Evolutionary conservation across 2,888 invertebrate genomes (phyloP).

Genomic region (Callinectes sapidus): DNA sequence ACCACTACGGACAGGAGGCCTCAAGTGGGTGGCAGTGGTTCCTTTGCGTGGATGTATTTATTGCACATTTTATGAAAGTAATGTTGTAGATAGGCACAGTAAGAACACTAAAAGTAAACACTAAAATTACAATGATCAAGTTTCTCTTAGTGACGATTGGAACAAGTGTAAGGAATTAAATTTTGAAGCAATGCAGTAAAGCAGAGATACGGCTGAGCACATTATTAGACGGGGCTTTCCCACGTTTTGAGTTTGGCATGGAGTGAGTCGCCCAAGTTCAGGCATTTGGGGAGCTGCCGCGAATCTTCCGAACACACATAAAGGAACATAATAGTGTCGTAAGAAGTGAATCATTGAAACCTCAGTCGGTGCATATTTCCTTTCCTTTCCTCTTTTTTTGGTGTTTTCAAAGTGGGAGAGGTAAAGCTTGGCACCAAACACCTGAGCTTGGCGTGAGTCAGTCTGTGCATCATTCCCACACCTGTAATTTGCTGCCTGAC

Average conservation of each 20-base stretch:
- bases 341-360: slow-evolving; percentile 1
- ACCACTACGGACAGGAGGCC: slow-evolving; percentile 39
- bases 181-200: slow-evolving; percentile 58
- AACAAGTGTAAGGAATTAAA: slow-evolving; percentile 53
- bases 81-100: slow-evolving; percentile 68
- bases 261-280: slow-evolving; percentile 60
- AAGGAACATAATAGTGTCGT: slow-evolving; percentile 4
- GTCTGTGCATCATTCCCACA: slow-evolving; percentile 43
- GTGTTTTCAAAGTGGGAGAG: background rate
- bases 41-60: slow-evolving; percentile 58
- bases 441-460: slow-evolving; percentile 46
- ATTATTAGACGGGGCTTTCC: slow-evolving; percentile 32
- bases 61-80: slow-evolving; percentile 65
- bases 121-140: slow-evolving; percentile 30
- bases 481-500: slow-evolving; percentile 41
- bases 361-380: background rate
- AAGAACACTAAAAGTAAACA: slow-evolving; percentile 63
- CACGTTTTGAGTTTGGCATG: slow-evolving; percentile 41
- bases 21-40: slow-evolving; percentile 50
- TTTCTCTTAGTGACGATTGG: slow-evolving; percentile 58
- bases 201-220: slow-evolving; percentile 60
- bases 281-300: slow-evolving; percentile 27
- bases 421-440: slow-evolving; percentile 15
- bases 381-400: background rate
- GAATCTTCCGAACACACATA: background rate